Base-by-base conservation (phyloP, 2,797 vertebrate genomes). In the Salmo trutta region DNA sequence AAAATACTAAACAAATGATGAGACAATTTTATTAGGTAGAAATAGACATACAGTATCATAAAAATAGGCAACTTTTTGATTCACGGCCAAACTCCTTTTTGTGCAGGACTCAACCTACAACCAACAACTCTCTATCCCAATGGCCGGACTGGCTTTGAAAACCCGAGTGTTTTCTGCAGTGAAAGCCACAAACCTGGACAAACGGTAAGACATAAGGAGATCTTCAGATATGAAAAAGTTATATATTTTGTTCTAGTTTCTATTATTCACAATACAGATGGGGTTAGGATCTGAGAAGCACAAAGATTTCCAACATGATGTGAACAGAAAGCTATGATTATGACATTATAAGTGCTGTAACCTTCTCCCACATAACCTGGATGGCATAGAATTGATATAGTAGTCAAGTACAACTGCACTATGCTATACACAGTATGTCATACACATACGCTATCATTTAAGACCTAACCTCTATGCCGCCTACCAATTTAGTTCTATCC, bases 111-210 rank as follows among this genome's bases (percentile, higher is more conserved):
- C 98, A 70, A 95, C 95, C 77, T 99, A 96, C 91, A 95, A 87
- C 68, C 95, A 99, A 76, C 96, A 95, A 69, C 94, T 99, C 79
- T 93, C 97, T 71, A 96, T 99, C 77, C 98, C 98, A 1, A 95
- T 94, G 87, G 89, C 92, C 29, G 98, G 98, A 71, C 89, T 99
- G 78, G 95, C 97, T 89, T 93, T 99, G 90, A 99, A 99, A 94
- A 99, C 98, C 78, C 94, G 98, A 93, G 96, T 99, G 75, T 99
- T 96, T 91, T 98, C 98, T 83, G 97, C 96, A 73, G 97, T 99
- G 64, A 97, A 95, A 93, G 97, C 98, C 78, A 98, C 97, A 79
- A 98, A 99, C 88, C 93, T 99, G 80, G 98, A 99, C 86, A 96
- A 96, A 94, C 95, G 98, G 98, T 99, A 95, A 2, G 0, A 14